phyloP scores from a whole-genome alignment of 2,888 invertebrate genomes.

The Agrochola circellaris region DNA sequence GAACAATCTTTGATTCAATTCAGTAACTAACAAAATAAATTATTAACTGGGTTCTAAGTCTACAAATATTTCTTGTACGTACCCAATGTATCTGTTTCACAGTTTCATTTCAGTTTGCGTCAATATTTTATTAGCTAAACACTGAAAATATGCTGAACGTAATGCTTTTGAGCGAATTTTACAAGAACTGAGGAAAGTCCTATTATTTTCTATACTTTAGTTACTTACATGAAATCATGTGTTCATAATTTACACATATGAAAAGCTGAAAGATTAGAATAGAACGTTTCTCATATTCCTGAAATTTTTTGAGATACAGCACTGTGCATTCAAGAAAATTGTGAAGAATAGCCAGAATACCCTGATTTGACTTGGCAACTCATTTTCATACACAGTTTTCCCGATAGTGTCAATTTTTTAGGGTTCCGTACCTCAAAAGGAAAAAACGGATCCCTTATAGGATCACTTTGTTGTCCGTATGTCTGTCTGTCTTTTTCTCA shows the following conservation, averaged over 20 bases:
- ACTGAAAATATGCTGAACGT: slow-evolving; percentile 17
- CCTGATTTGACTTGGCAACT: neutral
- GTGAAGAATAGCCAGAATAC: neutral
- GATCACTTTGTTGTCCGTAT: too few species aligned
- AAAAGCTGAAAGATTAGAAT: neutral
- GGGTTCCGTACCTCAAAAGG: neutral
- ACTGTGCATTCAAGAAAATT: neutral
- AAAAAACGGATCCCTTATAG: too few species aligned
- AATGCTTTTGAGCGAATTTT: slow-evolving; percentile 36
- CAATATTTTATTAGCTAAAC: slow-evolving; percentile 37
- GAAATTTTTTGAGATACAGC: neutral
- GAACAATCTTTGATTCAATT: slow-evolving; percentile 35
- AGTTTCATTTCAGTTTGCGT: slow-evolving; percentile 39
- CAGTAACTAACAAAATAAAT: slow-evolving; percentile 27
- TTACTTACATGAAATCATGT: neutral
- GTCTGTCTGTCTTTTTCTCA: too few species aligned
- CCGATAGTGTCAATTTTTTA: too few species aligned
- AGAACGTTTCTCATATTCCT: neutral
- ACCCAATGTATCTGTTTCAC: neutral
- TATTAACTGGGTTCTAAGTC: slow-evolving; percentile 36
- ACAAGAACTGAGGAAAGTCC: neutral
- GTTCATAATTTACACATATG: slow-evolving; percentile 8
- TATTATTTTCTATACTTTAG: neutral
- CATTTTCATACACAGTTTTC: neutral
- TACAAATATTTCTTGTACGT: slow-evolving; percentile 31